phyloP scores from a whole-genome alignment of 2,888 invertebrate species.

The Cenopis cana region DNA sequence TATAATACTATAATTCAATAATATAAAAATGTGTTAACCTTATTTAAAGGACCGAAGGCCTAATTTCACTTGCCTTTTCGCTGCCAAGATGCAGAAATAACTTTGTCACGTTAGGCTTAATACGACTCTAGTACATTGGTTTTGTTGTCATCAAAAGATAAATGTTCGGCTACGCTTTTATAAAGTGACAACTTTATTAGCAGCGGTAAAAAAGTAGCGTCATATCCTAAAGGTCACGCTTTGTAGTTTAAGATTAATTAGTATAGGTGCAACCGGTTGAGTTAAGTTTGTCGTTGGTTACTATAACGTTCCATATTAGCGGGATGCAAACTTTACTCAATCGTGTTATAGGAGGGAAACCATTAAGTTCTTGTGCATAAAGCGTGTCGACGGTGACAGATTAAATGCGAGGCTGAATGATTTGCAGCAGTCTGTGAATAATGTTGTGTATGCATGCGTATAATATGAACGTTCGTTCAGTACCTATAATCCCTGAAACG shows the following conservation, averaged over 20 bases:
- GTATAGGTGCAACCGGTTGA: conserved; percentile 3
- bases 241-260: conserved; percentile 34
- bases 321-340: neutral
- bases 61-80: conserved; percentile 45
- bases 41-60: conserved; percentile 54
- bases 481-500: no score
- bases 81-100: neutral
- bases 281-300: neutral
- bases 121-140: conserved; percentile 69
- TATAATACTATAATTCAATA: no score
- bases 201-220: conserved; percentile 47
- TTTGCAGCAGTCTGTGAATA: conserved; percentile 18
- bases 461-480: no score
- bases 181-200: conserved; percentile 71
- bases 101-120: conserved; percentile 63
- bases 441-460: neutral
- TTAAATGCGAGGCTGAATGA: conserved; percentile 31
- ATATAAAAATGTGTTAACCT: conserved; percentile 46
- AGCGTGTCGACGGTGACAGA: conserved; percentile 26
- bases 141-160: conserved; percentile 75
- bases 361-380: conserved; percentile 24
- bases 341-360: conserved; percentile 15
- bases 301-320: neutral
- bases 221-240: conserved; percentile 32
- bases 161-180: conserved; percentile 67